Conservation (phyloP, 2,113 vertebrate genomes). For the Callipepla squamata region DNA sequence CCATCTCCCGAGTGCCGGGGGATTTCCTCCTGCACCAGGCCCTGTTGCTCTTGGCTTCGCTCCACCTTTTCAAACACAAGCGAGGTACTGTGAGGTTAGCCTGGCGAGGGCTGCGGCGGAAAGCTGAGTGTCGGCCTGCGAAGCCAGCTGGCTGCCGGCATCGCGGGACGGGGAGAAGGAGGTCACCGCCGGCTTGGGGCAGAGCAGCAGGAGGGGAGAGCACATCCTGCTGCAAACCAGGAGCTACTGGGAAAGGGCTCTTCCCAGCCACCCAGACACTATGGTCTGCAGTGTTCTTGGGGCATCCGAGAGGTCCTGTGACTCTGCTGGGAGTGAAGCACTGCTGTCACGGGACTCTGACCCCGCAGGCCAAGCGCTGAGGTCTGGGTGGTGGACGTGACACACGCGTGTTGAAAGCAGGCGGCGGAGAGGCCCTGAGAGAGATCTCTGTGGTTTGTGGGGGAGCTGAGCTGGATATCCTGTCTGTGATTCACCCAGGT, state of each 20-base stretch:
- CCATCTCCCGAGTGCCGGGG: not conserved
- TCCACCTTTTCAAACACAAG: slow-evolving; percentile 49
- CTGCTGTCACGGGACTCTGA: fast-evolving
- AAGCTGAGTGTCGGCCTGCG: not conserved
- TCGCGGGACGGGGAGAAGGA: slow-evolving; percentile 12
- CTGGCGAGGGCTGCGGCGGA: slow-evolving; percentile 14
- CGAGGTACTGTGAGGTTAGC: slow-evolving; percentile 63
- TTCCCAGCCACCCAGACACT: not conserved
- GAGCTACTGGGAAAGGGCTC: not conserved
- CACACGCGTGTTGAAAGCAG: not conserved
- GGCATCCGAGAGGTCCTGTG: fast-evolving
- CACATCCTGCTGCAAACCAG: not conserved
- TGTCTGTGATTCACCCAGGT: slow-evolving; percentile 17
- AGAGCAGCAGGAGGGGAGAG: not conserved
- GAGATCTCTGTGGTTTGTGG: slow-evolving; percentile 56
- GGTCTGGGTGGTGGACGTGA: fast-evolving
- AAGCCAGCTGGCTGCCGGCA: slow-evolving; percentile 36
- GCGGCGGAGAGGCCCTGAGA: not conserved
- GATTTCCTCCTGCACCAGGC: slow-evolving; percentile 62
- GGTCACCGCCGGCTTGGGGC: not conserved
- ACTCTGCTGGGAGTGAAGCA: fast-evolving
- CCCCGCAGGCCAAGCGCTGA: not conserved
- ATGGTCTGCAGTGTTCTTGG: not conserved
- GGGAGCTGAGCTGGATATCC: slow-evolving; percentile 42
- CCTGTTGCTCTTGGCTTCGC: slow-evolving; percentile 56